Evolutionary conservation across 2,797 vertebrate genomes (phyloP).

Genomic region (Pseudochirops corinnae): DNA sequence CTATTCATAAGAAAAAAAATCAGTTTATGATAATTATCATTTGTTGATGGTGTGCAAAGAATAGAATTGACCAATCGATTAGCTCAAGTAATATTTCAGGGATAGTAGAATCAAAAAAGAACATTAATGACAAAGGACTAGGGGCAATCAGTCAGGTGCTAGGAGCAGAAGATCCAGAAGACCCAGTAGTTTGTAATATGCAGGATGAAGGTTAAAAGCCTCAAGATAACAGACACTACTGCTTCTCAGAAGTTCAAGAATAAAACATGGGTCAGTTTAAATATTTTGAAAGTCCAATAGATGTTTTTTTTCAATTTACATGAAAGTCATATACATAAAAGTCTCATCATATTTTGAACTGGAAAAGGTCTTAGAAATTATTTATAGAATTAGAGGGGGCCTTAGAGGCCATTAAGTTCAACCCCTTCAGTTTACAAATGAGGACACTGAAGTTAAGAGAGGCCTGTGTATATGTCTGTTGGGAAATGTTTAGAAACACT

Average conservation of each 20-base stretch:
- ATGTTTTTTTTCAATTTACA: background rate
- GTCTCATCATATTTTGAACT: background rate
- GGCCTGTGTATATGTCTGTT: background rate
- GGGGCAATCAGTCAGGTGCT: background rate
- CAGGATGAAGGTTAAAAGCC: background rate
- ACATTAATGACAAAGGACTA: background rate
- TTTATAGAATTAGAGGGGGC: too few species aligned
- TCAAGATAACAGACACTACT: background rate
- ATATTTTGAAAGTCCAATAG: background rate
- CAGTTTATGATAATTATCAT: slow-evolving; percentile 75
- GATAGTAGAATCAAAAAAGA: background rate
- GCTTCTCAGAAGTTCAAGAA: background rate
- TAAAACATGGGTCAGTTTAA: background rate
- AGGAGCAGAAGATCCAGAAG: background rate
- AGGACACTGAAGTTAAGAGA: background rate
- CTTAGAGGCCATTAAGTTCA: background rate
- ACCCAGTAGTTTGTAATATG: background rate
- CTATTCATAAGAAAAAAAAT: slow-evolving; percentile 75
- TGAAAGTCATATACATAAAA: background rate
- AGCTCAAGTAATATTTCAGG: background rate
- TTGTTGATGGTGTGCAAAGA: slow-evolving; percentile 30
- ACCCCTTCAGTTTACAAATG: background rate
- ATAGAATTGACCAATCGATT: background rate
- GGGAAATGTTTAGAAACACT: background rate
- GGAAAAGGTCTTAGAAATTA: background rate